Percentiles rank a stretch among this genome's conserved stretches.
Evolutionary conservation across 2,113 vertebrate species (phyloP).

Genomic region (Mastomys natalensis): DNA sequence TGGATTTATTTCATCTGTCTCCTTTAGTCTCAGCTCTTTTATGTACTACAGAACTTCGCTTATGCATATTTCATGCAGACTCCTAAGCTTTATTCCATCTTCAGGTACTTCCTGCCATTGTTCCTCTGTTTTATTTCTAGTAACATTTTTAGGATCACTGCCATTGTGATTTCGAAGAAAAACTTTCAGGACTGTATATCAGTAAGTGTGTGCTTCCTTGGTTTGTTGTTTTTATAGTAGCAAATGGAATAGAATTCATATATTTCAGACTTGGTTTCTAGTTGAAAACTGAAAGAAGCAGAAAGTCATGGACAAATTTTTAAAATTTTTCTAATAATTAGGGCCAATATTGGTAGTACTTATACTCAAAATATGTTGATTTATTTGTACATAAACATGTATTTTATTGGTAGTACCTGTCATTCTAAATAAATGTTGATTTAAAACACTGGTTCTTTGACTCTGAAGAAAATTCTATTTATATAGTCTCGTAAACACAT

Average conservation of each 20-base stretch:
- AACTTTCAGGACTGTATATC: background rate
- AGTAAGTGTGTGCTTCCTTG: background rate
- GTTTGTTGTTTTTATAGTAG: slow-evolving; percentile 29
- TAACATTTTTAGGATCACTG: slow-evolving; percentile 70
- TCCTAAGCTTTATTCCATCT: slow-evolving; percentile 68
- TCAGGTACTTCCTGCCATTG: slow-evolving; percentile 58
- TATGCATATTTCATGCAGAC: slow-evolving; percentile 65
- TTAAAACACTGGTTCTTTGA: background rate
- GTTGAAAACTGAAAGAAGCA: background rate
- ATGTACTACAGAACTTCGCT: slow-evolving; percentile 52
- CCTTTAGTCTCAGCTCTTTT: slow-evolving; percentile 55
- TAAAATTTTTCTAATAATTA: background rate
- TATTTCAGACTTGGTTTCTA: slow-evolving; percentile 3
- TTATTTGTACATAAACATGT: background rate
- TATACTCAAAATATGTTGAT: background rate
- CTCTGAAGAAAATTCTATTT: background rate
- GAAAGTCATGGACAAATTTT: background rate
- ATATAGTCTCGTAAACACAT: background rate
- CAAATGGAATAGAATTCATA: slow-evolving; percentile 27
- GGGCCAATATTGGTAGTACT: background rate
- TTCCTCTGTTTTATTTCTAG: slow-evolving; percentile 65
- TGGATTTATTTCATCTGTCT: slow-evolving; percentile 52
- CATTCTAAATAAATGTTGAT: background rate
- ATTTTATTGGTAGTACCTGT: background rate
- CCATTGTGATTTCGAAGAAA: slow-evolving; percentile 54